Evolutionary conservation across 2,113 vertebrate genomes (phyloP), one percentile per base, ranked within the genome.

Genomic region (Ciconia maguari): DNA sequence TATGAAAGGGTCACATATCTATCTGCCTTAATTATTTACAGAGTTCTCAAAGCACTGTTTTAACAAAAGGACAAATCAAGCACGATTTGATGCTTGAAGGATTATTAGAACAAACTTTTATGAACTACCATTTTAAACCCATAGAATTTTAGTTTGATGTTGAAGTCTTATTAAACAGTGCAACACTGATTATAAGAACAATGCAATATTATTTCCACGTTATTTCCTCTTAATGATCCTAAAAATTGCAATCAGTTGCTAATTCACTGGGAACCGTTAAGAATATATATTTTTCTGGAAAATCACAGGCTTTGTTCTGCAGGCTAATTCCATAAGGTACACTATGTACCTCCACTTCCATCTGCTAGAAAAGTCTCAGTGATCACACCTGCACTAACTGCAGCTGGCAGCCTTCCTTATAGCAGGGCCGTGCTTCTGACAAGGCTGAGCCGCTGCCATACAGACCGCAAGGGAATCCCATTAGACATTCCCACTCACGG

Each of bases 401-500:
- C 52, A 76, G 86, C 78, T 52, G 61, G 61, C 62, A 81, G 80
- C 24, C 41, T 24, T 46, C 42, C 51, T 10, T 27, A 49, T 0
- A 83, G 57, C 38, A 57, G 14, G 20, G 24, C 51, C 62, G 26
- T 0, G 1, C 60, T 68, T 19, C 81, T 14, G 58, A 34, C 34
- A n/a, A 38, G 6, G 14, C 61, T 60, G 46, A 52, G 62, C 51
- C 30, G 38, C 71, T 41, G 51, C 51, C 71, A 57, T 4, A 11
- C 6, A 13, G 27, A 32, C 5, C 2, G 1, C 27, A 15, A 7
- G 36, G 65, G 58, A 80, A 65, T 19, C 66, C 44, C 5, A 2
- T 10, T 6, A 2, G 0, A 36, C 5, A 0, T 5, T 84, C 51
- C 58, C 0, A 0, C 30, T 54, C 36, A 8, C 6, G 13, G 18